phyloP scores from a whole-genome alignment of 1,140 invertebrate species.

The Rhynchophorus ferrugineus region DNA sequence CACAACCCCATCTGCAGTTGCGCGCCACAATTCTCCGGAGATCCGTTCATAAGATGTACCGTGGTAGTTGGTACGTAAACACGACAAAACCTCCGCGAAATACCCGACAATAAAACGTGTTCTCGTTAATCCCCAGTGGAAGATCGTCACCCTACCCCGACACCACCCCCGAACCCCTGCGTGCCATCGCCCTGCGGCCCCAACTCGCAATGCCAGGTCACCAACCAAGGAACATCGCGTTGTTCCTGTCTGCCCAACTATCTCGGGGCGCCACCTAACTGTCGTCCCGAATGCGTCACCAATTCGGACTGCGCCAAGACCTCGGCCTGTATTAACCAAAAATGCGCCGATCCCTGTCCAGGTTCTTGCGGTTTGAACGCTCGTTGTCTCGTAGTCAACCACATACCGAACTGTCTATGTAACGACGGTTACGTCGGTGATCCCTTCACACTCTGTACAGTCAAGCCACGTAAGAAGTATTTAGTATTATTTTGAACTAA shows the following conservation, averaged over 20 bases:
- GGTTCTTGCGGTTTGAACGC: slow-evolving; percentile 60
- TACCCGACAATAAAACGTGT: not conserved
- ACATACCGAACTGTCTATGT: slow-evolving; percentile 56
- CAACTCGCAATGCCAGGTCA: slow-evolving; percentile 50
- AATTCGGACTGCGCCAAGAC: slow-evolving; percentile 57
- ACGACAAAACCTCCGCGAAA: not conserved
- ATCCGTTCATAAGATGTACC: slow-evolving; percentile 61
- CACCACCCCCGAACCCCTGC: slow-evolving; percentile 46
- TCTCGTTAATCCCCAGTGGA: not conserved
- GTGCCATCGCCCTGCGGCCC: slow-evolving; percentile 65
- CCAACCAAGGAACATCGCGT: slow-evolving; percentile 52
- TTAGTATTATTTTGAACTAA: not conserved
- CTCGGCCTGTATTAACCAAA: slow-evolving; percentile 54
- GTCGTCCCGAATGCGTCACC: slow-evolving; percentile 66
- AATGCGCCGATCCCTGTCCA: slow-evolving; percentile 58
- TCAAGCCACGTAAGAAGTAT: slow-evolving; percentile 3
- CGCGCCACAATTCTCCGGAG: slow-evolving; percentile 55
- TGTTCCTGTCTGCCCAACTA: slow-evolving; percentile 65
- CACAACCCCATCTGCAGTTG: slow-evolving; percentile 65
- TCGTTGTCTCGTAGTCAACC: slow-evolving; percentile 56
- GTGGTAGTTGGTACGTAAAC: slow-evolving; percentile 23
- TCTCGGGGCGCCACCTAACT: slow-evolving; percentile 63
- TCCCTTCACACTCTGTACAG: slow-evolving; percentile 49
- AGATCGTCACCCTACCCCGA: slow-evolving; percentile 34
- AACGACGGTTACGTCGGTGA: slow-evolving; percentile 53